These are phyloP conservation scores for Ophiodon elongatus DNA, from an alignment of 2,113 vertebrate species.

Conservation along the genomic window DNA sequence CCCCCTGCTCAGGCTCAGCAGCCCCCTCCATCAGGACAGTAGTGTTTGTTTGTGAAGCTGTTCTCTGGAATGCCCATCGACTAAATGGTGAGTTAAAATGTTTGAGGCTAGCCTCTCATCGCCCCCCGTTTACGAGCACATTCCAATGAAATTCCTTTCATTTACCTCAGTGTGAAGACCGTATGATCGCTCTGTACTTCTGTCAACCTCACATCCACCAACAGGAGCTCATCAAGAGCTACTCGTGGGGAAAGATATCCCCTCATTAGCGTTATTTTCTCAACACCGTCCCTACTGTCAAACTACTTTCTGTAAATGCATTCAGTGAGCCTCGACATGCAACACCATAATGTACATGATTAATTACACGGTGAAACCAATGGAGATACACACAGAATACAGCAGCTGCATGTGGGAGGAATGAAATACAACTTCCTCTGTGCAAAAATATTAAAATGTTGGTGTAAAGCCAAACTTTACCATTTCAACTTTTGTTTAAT, in stretches of 20 bases:
- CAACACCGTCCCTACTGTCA: neutral
- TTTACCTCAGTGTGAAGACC: conserved; percentile 12
- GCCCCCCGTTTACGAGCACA: conserved; percentile 24
- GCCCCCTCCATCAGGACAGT: conserved; percentile 40
- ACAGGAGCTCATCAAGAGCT: neutral
- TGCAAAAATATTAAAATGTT: neutral
- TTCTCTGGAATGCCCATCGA: conserved; percentile 59
- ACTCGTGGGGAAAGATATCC: neutral
- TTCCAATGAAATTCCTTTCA: conserved; percentile 51
- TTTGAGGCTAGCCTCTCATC: conserved; percentile 38
- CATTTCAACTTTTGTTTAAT: conserved; percentile 5
- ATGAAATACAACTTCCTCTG: conserved; percentile 32
- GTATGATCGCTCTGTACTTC: neutral
- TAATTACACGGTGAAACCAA: conserved; percentile 16
- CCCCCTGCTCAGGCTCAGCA: conserved; percentile 61
- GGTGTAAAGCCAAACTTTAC: conserved; percentile 5
- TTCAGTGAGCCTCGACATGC: neutral
- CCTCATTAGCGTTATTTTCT: neutral
- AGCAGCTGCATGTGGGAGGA: conserved; percentile 48
- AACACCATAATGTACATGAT: neutral
- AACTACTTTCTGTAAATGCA: neutral
- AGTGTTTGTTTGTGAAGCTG: conserved; percentile 75
- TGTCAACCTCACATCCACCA: neutral
- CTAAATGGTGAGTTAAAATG: conserved; percentile 59
- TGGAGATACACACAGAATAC: neutral